Percentiles rank a stretch among this genome's conserved stretches.
phyloP scores from a whole-genome alignment of 1,140 invertebrate genomes.

The Aethina tumida region DNA sequence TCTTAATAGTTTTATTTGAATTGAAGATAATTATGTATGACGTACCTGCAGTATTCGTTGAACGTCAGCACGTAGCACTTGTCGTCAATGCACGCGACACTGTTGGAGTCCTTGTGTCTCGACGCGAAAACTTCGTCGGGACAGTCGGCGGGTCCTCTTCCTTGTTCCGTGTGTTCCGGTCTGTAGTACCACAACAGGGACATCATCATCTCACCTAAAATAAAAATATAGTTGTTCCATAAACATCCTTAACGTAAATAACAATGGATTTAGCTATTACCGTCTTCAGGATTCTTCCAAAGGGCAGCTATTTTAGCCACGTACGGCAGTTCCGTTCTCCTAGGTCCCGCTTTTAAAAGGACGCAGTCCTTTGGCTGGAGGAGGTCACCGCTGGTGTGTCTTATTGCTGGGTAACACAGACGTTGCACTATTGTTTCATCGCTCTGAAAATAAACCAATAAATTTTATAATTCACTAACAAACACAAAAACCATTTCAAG shows the following conservation, averaged over 20 bases:
- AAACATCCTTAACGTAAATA: conserved; percentile 1
- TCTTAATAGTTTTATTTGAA: not conserved
- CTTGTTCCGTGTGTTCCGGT: conserved; percentile 91
- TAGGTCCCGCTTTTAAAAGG: conserved; percentile 68
- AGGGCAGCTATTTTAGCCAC: conserved; percentile 88
- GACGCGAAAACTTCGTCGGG: conserved; percentile 92
- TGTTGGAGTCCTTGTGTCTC: conserved; percentile 85
- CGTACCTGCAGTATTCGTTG: conserved; percentile 93
- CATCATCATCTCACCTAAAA: conserved; percentile 92
- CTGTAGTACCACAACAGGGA: conserved; percentile 95
- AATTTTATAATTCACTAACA: conserved; percentile 15
- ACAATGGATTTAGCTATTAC: conserved; percentile 40
- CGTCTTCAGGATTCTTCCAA: conserved; percentile 90
- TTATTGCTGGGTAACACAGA: conserved; percentile 82
- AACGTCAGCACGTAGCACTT: conserved; percentile 95
- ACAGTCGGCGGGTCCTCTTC: conserved; percentile 64
- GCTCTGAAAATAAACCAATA: conserved; percentile 62
- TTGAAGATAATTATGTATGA: conserved; percentile 1
- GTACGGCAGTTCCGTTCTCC: conserved; percentile 82
- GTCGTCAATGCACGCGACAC: conserved; percentile 95
- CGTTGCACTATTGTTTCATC: conserved; percentile 63
- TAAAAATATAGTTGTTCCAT: conserved; percentile 8
- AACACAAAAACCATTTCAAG: conserved; percentile 6
- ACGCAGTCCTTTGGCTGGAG: conserved; percentile 84
- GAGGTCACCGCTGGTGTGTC: conserved; percentile 74